Evolutionary conservation across 2,113 vertebrate genomes (phyloP).

Genomic region (Takifugu bimaculatus): DNA sequence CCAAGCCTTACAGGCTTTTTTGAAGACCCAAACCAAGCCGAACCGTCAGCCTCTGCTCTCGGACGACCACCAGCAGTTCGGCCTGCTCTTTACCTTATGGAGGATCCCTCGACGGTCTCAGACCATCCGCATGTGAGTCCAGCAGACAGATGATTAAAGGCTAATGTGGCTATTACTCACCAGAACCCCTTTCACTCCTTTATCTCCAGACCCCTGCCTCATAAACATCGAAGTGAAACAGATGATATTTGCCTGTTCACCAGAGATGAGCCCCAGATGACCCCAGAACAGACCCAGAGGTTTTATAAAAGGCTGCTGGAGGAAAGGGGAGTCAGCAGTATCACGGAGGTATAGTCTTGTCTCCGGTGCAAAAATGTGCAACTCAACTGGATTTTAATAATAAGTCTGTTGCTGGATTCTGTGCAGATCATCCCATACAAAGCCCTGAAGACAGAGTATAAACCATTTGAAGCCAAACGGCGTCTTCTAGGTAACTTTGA

Average conservation of each 20-base stretch:
- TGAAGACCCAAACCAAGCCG: constrained; percentile 60
- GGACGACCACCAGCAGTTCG: constrained; percentile 76
- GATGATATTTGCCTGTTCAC: constrained; percentile 91
- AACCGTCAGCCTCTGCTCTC: constrained; percentile 59
- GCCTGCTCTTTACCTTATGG: constrained; percentile 85
- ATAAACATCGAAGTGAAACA: constrained; percentile 75
- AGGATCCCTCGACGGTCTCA: constrained; percentile 78
- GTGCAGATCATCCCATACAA: constrained; percentile 82
- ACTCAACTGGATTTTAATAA: too few species aligned
- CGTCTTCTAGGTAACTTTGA: constrained; percentile 81
- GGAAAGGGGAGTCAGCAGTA: constrained; percentile 72
- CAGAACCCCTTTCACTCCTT: background rate
- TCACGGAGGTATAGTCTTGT: constrained; percentile 77
- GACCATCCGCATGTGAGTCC: constrained; percentile 81
- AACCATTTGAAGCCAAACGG: constrained; percentile 83
- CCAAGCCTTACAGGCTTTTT: constrained; percentile 76
- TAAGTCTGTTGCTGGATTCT: too few species aligned
- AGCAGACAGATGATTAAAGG: too few species aligned
- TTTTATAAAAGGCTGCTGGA: constrained; percentile 84
- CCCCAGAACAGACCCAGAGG: constrained; percentile 82
- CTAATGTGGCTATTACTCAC: too few species aligned
- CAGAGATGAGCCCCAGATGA: constrained; percentile 82
- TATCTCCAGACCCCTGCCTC: constrained; percentile 78
- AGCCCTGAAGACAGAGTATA: constrained; percentile 82
- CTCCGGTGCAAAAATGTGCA: background rate